A percentile compares a stretch with the other conserved stretches of the same genome.
phyloP scores from a whole-genome alignment of 2,797 vertebrate genomes.

The Neomorphus geoffroyi region DNA sequence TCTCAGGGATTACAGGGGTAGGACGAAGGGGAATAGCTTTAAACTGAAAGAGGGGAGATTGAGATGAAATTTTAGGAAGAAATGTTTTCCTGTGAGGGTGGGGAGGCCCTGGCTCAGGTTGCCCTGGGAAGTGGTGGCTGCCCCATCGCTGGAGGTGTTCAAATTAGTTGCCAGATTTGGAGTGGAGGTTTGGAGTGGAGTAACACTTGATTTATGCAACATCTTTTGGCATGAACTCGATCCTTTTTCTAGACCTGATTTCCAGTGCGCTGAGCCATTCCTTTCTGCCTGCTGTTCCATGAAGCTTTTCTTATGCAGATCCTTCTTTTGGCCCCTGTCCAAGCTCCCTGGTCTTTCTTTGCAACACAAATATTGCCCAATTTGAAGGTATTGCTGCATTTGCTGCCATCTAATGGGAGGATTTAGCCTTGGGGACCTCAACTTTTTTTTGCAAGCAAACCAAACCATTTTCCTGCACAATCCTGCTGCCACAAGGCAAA shows the following conservation, averaged over 20 bases:
- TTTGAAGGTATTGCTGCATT: slow-evolving; percentile 9
- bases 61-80: no score
- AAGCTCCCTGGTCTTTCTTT: not conserved
- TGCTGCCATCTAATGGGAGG: slow-evolving; percentile 70
- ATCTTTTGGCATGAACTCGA: not conserved
- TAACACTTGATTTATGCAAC: not conserved
- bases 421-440: not conserved
- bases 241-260: not conserved
- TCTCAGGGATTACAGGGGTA: not conserved
- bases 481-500: not conserved
- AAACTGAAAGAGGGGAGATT: no score
- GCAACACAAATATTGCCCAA: not conserved
- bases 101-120: no score
- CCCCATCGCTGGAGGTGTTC: no score
- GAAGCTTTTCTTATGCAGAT: not conserved
- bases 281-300: not conserved
- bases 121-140: no score
- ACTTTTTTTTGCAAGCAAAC: not conserved
- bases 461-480: not conserved
- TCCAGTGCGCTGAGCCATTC: not conserved
- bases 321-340: not conserved
- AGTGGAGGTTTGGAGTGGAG: not conserved
- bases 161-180: no score
- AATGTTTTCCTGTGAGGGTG: no score
- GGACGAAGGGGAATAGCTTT: no score